Base-by-base conservation (phyloP, 2,888 invertebrate species). In the Papilio elwesi region DNA sequence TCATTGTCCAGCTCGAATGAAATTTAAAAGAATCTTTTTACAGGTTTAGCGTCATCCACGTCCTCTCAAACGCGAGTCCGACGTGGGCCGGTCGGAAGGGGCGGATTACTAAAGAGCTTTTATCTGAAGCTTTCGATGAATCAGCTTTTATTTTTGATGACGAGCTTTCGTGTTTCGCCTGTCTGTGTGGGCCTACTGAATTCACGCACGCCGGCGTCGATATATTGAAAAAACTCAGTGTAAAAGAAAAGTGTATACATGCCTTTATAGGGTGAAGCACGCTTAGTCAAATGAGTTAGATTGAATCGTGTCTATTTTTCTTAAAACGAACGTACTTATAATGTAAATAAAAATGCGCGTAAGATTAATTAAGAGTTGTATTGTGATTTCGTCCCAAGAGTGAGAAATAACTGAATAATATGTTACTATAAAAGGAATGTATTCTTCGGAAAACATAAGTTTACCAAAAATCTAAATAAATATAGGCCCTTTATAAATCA, bases 1-100 rank as follows among this genome's bases (percentile, higher is more conserved):
- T 43, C 5, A 43, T 43, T 43, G 43, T 6, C 43, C 6, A 7
- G 43, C 43, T 43, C 6, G 43, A 43, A 43, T 43, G n/a, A n/a
- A n/a, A n/a, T n/a, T n/a, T 49, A 36, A 68, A 47, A 16, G 11
- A 38, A 49, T 10, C 6, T 48, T 64, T 70, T 79, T 80, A 11
- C 79, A 82, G 97, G 85, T 95, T 98, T 77, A 92, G 87, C 73
- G 92, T 96, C 7, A 92, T 93, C 4, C 95, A 98, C 84, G 90
- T 97, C 16, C 90, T 98, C 12, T 98, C 98, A 0, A 95, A 97
- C 78, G 90, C 95, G 0, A 85, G 90, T 52, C 83, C 92, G 0
- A 85, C 90, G 6, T 97, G 97, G 97, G 85, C 84, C 3, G 96
- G 97, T 2, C 87, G 85, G 74, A 94, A 84, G 70, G 97, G 97